Base-by-base conservation (phyloP, 2,888 invertebrate species). In the Chymomyza amoena region DNA sequence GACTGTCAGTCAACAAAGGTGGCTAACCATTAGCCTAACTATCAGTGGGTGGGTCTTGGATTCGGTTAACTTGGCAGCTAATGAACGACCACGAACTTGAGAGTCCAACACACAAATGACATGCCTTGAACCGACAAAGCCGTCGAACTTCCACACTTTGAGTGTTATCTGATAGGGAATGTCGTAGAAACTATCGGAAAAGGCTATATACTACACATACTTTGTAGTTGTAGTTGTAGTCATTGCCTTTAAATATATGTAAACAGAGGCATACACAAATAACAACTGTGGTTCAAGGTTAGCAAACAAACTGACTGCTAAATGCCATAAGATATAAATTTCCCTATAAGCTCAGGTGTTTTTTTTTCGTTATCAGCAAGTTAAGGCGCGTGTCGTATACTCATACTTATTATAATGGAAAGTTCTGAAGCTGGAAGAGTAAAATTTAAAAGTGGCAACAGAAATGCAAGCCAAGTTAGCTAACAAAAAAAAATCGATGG, bases 21-120 rank as follows among this genome's bases (percentile, higher is more conserved):
- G 73, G 65, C 67, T 61, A 66, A 68, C 66, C 77, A 86, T 84
- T 84, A 84, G 84, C 39, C 75, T 39, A 75, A 80, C 81, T 78
- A 81, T 73, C 61, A 54, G 36, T 60, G 32, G 60, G 32, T 60
- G 16, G 54, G 60, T 57, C 20, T 60, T 36, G 56, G 71, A 73
- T 72, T 73, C 51, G 62, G 72, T 16, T 64, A 66, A 71, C 51
- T 77, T 65, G 69, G 56, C 59, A 77, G 67, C 78, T 84, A 84
- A 84, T 87, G 84, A 84, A 84, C 80, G 87, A 66, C 84, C 84
- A 73, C 84, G 84, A 84, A 84, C 84, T 84, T 84, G 83, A 86
- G 87, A 86, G 87, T 32, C 32, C 74, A 25, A 10, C n/a, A 59
- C 69, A 66, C 62, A 59, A 68, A 56, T 69, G 64, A 66, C 73